Base-by-base conservation (phyloP, 1,140 invertebrate genomes). In the Colletes gigas region DNA sequence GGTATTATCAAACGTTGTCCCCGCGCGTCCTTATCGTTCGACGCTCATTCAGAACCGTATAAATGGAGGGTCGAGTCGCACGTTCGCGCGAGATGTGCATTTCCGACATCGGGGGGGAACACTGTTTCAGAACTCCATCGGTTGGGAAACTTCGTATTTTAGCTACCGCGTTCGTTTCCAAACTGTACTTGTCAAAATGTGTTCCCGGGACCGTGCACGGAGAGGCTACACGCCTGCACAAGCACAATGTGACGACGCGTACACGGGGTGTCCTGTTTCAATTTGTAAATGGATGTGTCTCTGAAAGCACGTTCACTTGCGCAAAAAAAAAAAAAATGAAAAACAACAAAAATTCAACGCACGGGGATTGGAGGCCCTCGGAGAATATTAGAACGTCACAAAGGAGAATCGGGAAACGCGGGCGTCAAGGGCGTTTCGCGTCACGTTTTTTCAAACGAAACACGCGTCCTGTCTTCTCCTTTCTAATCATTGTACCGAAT, bases 81-180 rank as follows among this genome's bases (percentile, higher is more conserved):
- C 17, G 15, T 50, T 41, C 60, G 44, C 52, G 30, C 21, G 52
- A 55, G 67, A 47, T 4, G 39, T 39, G 12, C 54, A 17, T 69
- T 77, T 67, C 41, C 66, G 54, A 19, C 67, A 55, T 54, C 52
- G 52, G 21, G 19, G 21, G 19, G 54, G 54, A 30, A 69, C 66
- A 69, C 54, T 69, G 74, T 77, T 77, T 60, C 65, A 19, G 54
- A 69, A 60, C 66, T 77, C 41, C 54, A 69, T 54, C 57, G 39
- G 68, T 30, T 14, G 73, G 47, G 59, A 71, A 78, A 78, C 67
- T 71, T 72, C 6, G 76, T 63, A 54, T 71, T 72, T 72, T 62
- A 60, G 19, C 70, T 60, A 44, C 21, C 10, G 8, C 50, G 65
- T 68, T 77, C 55, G 44, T 76, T 66, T 47, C 60, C 21, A 66